A percentile compares a stretch with the other conserved stretches of the same genome.
phyloP scores from a whole-genome alignment of 2,888 invertebrate species.

The Euclidia mi region DNA sequence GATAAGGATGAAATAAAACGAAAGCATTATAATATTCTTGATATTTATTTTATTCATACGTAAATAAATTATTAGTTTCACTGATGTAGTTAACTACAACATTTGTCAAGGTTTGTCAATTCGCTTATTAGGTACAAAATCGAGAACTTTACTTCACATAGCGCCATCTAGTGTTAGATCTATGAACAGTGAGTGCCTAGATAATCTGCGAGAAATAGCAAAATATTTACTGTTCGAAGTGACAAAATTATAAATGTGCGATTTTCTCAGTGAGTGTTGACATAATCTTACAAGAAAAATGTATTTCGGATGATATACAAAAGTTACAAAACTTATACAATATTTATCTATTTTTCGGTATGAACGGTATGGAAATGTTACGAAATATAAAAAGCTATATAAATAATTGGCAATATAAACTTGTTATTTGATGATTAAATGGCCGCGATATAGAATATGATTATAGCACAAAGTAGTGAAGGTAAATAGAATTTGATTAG shows the following conservation, averaged over 20 bases:
- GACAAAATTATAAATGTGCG: neutral
- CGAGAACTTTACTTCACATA: conserved; percentile 18
- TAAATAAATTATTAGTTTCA: conserved; percentile 63
- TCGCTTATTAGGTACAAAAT: conserved; percentile 52
- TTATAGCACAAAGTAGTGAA: conserved; percentile 2
- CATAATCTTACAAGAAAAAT: neutral
- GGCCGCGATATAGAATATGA: neutral
- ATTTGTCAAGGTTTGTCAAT: conserved; percentile 48
- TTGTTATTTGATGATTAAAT: conserved; percentile 4
- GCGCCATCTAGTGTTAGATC: conserved; percentile 20
- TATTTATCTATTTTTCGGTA: neutral
- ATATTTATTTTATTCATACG: conserved; percentile 58
- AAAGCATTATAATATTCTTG: conserved; percentile 35
- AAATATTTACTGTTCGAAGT: neutral
- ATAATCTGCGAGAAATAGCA: conserved; percentile 1
- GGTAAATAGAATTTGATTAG: neutral
- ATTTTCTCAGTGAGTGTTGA: neutral
- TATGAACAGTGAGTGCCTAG: conserved; percentile 14
- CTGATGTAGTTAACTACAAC: conserved; percentile 50
- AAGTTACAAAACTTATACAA: neutral
- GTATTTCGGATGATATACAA: neutral
- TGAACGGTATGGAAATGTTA: neutral
- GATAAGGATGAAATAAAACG: conserved; percentile 36
- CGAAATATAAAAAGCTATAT: conserved; percentile 5
- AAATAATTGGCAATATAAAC: neutral